Evolutionary conservation across 2,888 invertebrate genomes (phyloP).

Genomic region (Dolichomitus sp.): DNA sequence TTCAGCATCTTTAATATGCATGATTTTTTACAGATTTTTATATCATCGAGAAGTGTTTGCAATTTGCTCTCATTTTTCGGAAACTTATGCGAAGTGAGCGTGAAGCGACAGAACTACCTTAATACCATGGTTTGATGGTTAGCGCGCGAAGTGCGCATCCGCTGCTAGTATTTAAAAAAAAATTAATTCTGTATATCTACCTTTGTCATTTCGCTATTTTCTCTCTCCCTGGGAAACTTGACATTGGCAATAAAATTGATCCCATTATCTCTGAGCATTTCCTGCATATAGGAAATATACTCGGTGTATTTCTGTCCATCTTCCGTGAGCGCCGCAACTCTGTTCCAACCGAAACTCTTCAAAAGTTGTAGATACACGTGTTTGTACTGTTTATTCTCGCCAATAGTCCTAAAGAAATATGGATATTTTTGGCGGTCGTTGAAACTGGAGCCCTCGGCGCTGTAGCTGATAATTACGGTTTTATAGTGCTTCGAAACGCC

Average conservation of each 20-base stretch:
- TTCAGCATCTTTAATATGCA: too few species aligned
- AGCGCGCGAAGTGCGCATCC: too few species aligned
- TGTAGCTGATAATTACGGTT: slow-evolving; percentile 92
- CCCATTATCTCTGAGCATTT: slow-evolving; percentile 88
- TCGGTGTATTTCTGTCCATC: slow-evolving; percentile 93
- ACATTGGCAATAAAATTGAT: slow-evolving; percentile 90
- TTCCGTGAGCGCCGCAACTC: slow-evolving; percentile 92
- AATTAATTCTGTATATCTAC: slow-evolving; percentile 81
- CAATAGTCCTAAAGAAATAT: slow-evolving; percentile 93
- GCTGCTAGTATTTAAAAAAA: too few species aligned
- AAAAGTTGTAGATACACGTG: slow-evolving; percentile 90
- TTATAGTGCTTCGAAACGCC: slow-evolving; percentile 92
- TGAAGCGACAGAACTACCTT: too few species aligned
- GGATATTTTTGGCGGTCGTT: slow-evolving; percentile 91
- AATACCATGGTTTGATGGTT: too few species aligned
- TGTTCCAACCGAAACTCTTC: slow-evolving; percentile 89
- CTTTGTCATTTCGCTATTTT: slow-evolving; percentile 88
- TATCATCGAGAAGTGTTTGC: too few species aligned
- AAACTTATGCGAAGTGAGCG: too few species aligned
- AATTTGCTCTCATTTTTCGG: too few species aligned
- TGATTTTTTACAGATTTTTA: too few species aligned
- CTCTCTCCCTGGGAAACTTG: slow-evolving; percentile 90
- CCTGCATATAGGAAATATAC: slow-evolving; percentile 91
- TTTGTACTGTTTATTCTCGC: slow-evolving; percentile 91
- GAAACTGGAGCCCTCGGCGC: slow-evolving; percentile 92